Conservation (phyloP, 2,888 invertebrate species). For the Mimumesa dahlbomi region DNA sequence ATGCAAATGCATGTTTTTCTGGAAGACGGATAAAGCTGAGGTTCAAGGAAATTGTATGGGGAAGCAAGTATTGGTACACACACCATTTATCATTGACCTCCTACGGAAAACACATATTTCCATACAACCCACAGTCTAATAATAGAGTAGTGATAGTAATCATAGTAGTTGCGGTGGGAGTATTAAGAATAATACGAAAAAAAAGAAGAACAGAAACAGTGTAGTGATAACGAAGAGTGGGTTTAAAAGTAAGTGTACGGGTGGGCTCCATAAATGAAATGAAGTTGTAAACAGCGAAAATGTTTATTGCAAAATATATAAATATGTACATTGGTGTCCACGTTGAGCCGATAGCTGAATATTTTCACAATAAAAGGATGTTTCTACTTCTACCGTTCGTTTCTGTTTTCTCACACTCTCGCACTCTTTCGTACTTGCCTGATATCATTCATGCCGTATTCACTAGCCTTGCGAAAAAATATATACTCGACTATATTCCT, state of each 20-base stretch:
- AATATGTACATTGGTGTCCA: conserved; percentile 80
- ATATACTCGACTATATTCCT: conserved; percentile 35
- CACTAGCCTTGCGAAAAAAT: conserved; percentile 50
- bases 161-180: conserved; percentile 13
- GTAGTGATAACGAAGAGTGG: conserved; percentile 4
- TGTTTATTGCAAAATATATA: conserved; percentile 79
- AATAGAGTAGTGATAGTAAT: conserved; percentile 16
- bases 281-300: conserved; percentile 78
- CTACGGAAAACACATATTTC: too few species aligned
- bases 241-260: conserved; percentile 45
- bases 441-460: conserved; percentile 31
- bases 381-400: conserved; percentile 63
- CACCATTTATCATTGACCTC: too few species aligned
- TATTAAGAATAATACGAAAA: too few species aligned
- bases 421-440: conserved; percentile 23
- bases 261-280: conserved; percentile 77
- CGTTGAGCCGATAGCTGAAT: conserved; percentile 78
- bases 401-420: conserved; percentile 48
- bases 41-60: too few species aligned
- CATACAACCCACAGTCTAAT: too few species aligned
- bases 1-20: too few species aligned
- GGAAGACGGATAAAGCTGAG: too few species aligned
- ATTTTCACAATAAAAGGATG: conserved; percentile 72
- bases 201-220: conserved; percentile 2
- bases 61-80: too few species aligned